Conservation (phyloP, 2,797 vertebrate species). For the Neostethus bicornis region DNA sequence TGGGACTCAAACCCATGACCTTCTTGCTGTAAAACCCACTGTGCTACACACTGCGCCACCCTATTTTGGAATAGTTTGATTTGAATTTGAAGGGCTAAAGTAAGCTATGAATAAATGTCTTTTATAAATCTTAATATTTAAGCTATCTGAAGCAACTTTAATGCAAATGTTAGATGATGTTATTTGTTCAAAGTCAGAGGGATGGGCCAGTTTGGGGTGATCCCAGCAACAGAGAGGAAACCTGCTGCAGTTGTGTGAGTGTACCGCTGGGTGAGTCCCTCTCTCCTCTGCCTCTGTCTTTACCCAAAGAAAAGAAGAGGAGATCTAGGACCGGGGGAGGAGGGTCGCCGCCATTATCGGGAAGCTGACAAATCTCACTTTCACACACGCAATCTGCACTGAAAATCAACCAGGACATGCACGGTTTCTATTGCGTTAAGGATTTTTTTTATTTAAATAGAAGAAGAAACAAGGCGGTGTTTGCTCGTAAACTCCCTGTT, state of each 20-base stretch:
- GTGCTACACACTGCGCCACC: too few relatives aligned
- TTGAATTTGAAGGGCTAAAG: too few relatives aligned
- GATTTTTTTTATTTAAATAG: too few relatives aligned
- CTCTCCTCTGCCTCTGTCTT: conserved; percentile 74
- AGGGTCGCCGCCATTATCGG: conserved; percentile 85
- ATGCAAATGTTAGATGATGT: too few relatives aligned
- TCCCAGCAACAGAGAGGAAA: conserved; percentile 37
- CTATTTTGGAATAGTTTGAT: too few relatives aligned
- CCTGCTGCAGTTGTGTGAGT: conserved; percentile 82
- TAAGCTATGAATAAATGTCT: too few relatives aligned
- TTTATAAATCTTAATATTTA: too few relatives aligned
- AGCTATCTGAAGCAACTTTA: too few relatives aligned
- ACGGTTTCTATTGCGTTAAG: conserved; percentile 32
- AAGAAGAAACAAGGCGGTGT: conserved; percentile 41
- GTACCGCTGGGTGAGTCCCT: conserved; percentile 87
- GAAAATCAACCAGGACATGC: conserved; percentile 48
- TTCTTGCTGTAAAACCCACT: too few relatives aligned
- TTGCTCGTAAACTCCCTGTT: conserved; percentile 61
- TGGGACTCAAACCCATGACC: too few relatives aligned
- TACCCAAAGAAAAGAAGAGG: conserved; percentile 82
- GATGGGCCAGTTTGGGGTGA: too few relatives aligned
- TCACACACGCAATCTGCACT: conserved; percentile 60
- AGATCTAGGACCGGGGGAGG: conserved; percentile 73
- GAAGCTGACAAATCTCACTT: conserved; percentile 77
- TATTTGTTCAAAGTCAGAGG: too few relatives aligned